Conservation (phyloP, 1,140 invertebrate genomes). For the Diuraphis noxia region DNA sequence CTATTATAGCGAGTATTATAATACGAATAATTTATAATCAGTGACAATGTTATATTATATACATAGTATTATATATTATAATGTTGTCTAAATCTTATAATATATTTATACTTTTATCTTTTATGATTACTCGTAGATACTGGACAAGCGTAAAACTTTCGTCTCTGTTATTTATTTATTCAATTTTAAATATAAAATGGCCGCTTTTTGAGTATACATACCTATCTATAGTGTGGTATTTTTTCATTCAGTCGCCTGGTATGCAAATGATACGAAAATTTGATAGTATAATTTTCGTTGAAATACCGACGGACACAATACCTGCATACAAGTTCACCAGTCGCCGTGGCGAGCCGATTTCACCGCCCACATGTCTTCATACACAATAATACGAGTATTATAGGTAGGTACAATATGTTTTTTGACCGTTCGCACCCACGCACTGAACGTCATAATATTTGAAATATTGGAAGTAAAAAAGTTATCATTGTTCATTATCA, state of each 20-base stretch:
- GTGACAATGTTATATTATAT: neutral
- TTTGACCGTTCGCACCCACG: constrained; percentile 22
- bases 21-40: neutral
- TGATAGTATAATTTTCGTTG: neutral
- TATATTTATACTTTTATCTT: neutral
- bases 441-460: constrained; percentile 5
- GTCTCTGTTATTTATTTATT: neutral
- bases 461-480: constrained; percentile 26
- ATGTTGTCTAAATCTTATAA: neutral
- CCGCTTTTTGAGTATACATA: neutral
- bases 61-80: neutral
- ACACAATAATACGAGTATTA: neutral
- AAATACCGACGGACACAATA: constrained; percentile 19
- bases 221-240: neutral
- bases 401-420: too few species aligned
- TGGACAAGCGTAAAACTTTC: neutral
- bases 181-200: neutral
- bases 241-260: neutral
- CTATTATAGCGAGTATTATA: neutral
- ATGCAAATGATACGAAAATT: neutral
- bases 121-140: neutral
- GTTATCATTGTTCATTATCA: neutral
- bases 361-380: constrained; percentile 18
- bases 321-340: neutral
- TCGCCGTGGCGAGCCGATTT: neutral